Percentiles rank a stretch among this genome's conserved stretches.
These are phyloP conservation scores for Mustela lutreola DNA, from an alignment of 2,113 vertebrate genomes.

Conservation along the genomic window DNA sequence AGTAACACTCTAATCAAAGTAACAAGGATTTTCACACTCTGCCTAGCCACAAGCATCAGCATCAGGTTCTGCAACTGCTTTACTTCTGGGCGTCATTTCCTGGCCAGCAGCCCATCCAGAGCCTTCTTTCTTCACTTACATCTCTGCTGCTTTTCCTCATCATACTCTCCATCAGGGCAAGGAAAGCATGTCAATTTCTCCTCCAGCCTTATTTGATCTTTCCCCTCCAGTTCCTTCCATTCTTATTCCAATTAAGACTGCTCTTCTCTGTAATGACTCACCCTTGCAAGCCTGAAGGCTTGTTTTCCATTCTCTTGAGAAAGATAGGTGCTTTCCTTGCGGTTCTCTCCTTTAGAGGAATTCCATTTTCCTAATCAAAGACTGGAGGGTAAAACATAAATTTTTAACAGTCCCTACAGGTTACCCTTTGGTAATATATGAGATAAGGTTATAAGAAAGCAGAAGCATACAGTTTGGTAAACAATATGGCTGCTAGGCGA, in stretches of 20 bases:
- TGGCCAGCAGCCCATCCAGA: not conserved
- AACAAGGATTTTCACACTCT: not conserved
- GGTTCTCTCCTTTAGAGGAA: not conserved
- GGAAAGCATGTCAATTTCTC: not conserved
- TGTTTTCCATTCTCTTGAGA: slow-evolving; percentile 19
- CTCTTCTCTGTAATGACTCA: not conserved
- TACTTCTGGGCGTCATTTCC: not conserved
- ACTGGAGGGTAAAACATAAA: not conserved
- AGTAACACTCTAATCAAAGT: not conserved
- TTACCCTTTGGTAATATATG: not conserved
- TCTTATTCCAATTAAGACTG: not conserved
- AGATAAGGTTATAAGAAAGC: not conserved
- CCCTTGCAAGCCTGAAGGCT: not conserved
- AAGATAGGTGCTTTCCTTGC: slow-evolving; percentile 31
- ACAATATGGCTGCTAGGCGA: not conserved
- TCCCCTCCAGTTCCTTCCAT: not conserved
- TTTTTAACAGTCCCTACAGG: not conserved
- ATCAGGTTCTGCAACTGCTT: not conserved
- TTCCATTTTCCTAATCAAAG: not conserved
- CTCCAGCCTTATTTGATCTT: not conserved
- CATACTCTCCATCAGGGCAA: not conserved
- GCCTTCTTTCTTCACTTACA: not conserved
- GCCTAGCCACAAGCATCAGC: not conserved
- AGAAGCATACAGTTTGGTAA: not conserved
- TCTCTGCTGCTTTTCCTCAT: not conserved